Conservation (phyloP, 2,888 invertebrate species). For the Caenorhabditis drosophilae region DNA sequence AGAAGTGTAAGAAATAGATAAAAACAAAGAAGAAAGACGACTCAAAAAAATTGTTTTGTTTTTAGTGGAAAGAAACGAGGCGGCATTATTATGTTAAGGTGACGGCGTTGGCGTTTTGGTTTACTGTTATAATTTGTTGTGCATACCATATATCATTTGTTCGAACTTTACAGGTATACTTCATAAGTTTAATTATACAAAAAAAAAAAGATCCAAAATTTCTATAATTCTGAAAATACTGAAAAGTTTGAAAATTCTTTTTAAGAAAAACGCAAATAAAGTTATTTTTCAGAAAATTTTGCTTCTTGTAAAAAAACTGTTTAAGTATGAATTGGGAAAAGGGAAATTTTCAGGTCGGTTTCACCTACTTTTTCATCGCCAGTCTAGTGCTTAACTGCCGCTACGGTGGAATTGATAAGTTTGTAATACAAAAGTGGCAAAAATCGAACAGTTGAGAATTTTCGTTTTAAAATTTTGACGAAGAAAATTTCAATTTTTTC, state of each 20-base stretch:
- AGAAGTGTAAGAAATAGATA: constrained; percentile 41
- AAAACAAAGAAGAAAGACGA: background rate
- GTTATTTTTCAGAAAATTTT: no score
- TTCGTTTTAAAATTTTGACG: background rate
- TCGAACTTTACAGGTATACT: constrained; percentile 51
- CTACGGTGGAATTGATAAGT: constrained; percentile 65
- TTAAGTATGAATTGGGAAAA: no score
- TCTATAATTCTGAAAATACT: no score
- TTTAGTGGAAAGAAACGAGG: constrained; percentile 44
- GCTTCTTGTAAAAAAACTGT: no score
- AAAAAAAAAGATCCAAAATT: no score
- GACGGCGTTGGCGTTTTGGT: constrained; percentile 59
- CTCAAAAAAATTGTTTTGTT: constrained; percentile 1
- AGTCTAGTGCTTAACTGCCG: constrained; percentile 51
- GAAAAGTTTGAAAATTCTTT: background rate
- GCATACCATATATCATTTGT: constrained; percentile 62
- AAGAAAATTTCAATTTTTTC: background rate
- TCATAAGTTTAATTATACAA: background rate
- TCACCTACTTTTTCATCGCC: constrained; percentile 56
- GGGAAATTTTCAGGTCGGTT: constrained; percentile 54
- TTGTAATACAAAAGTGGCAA: constrained; percentile 48
- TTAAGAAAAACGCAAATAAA: no score
- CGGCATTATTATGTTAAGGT: constrained; percentile 50
- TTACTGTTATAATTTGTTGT: constrained; percentile 54
- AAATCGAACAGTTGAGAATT: constrained; percentile 4